Evolutionary conservation across 1,140 invertebrate species (phyloP), one percentile per base, ranked within the genome.

Genomic region (Solenopsis invicta): DNA sequence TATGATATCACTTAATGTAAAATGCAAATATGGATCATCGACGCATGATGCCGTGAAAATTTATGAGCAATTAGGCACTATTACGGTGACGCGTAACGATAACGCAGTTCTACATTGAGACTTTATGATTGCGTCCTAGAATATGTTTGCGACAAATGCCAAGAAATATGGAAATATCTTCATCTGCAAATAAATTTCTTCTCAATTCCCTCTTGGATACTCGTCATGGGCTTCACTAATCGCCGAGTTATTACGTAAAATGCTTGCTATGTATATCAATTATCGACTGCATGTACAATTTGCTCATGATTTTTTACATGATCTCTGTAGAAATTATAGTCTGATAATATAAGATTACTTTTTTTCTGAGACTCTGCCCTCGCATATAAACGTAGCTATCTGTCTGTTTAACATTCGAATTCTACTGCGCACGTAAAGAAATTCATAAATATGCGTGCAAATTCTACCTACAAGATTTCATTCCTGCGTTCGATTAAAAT

Each of bases 221-320:
- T 59, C 18, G 41, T 59, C 80, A 59, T 1, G 52, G 66, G 37
- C 54, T 48, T 5, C 4, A 24, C 24, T 62, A 61, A 74, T 75
- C 54, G 75, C 13, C 41, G 29, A 75, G 69, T 84, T 72, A 84
- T 84, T 75, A 82, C 12, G 45, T 84, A 84, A 84, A 84, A 84
- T 84, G 24, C 8, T 75, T 74, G 45, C 41, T 82, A 71, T 81
- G 52, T 34, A 8, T 82, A 71, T 82, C 37, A 72, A 71, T 82
- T 48, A 74, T 74, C 66, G 8, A 16, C n/a, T 37, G 29, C 67
- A 41, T 41, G 54, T 74, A 59, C 6, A 74, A 74, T 54, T 74
- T 21, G 8, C 24, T 72, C 29, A n/a, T n/a, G n/a, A n/a, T n/a
- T n/a, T n/a, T 82, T 82, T 74, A 82, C 54, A 50, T 52, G 41